These are phyloP conservation scores for Cantharis nigra DNA, from an alignment of 2,888 invertebrate species.

Conservation along the genomic window DNA sequence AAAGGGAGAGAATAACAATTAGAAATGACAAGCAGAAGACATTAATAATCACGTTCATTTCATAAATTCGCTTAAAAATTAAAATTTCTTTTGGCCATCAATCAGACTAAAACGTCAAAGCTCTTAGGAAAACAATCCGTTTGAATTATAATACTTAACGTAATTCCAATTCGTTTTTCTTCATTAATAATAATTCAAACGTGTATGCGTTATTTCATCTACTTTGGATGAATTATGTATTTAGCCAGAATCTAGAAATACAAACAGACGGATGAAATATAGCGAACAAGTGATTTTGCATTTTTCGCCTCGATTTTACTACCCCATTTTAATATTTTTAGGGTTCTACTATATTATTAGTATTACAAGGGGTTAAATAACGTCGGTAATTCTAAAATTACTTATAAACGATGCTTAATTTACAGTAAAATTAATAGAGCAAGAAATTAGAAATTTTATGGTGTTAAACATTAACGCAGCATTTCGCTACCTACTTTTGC, in stretches of 20 bases:
- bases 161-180: constrained; percentile 8
- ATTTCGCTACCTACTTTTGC: constrained; percentile 2
- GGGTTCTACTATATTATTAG: constrained; percentile 24
- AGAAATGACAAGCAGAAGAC: constrained; percentile 29
- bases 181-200: constrained; percentile 16
- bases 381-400: constrained; percentile 25
- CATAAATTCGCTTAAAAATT: constrained; percentile 30
- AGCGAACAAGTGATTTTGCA: constrained; percentile 22
- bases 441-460: constrained; percentile 35
- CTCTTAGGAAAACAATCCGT: constrained; percentile 25
- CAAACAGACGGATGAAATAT: constrained; percentile 25
- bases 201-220: constrained; percentile 8
- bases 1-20: constrained; percentile 27
- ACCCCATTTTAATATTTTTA: constrained; percentile 20
- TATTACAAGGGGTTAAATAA: constrained; percentile 30
- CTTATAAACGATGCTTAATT: constrained; percentile 32
- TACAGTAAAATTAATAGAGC: constrained; percentile 34
- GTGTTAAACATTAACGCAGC: constrained; percentile 11
- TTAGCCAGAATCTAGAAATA: constrained; percentile 18
- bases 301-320: constrained; percentile 9
- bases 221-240: constrained; percentile 15
- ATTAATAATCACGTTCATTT: constrained; percentile 28
- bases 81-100: constrained; percentile 27
- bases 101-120: constrained; percentile 25
- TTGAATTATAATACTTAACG: constrained; percentile 26